Percentiles rank a stretch among this genome's conserved stretches.
Conservation (phyloP, 1,140 invertebrate genomes). For the Macrostomum lignano region DNA sequence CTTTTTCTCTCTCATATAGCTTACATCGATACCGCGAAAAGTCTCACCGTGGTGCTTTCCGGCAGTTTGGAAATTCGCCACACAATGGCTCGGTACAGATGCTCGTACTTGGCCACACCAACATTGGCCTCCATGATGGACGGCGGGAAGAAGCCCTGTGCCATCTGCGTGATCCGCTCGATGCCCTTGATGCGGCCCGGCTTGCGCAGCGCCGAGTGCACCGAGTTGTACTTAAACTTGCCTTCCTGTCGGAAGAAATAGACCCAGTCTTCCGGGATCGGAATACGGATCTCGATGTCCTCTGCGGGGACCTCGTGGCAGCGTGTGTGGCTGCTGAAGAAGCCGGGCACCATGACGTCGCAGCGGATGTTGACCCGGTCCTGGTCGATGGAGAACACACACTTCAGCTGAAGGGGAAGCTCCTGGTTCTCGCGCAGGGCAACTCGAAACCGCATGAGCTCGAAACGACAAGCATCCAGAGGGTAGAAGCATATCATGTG, state of each 20-base stretch:
- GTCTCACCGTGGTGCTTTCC: no score
- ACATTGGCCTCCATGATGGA: conserved; percentile 86
- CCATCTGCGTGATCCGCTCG: conserved; percentile 14
- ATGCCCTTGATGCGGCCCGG: conserved; percentile 34
- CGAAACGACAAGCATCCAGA: conserved; percentile 69
- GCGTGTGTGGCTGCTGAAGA: conserved; percentile 67
- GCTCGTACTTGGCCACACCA: conserved; percentile 93
- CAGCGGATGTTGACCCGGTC: conserved; percentile 55
- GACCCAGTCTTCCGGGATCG: conserved; percentile 90
- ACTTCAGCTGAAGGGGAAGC: conserved; percentile 65
- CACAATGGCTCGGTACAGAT: conserved; percentile 78
- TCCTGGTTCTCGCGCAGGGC: conserved; percentile 80
- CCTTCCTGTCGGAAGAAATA: conserved; percentile 93
- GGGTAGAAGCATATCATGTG: conserved; percentile 83
- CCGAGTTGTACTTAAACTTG: conserved; percentile 85
- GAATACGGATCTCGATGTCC: conserved; percentile 79
- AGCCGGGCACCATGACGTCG: conserved; percentile 78
- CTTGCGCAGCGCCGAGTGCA: conserved; percentile 69
- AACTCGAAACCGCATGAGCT: conserved; percentile 71
- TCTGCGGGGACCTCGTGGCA: conserved; percentile 49
- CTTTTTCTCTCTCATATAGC: no score
- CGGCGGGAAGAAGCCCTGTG: conserved; percentile 34
- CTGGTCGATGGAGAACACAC: conserved; percentile 16
- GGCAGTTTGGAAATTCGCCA: conserved; percentile 84
- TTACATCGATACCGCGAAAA: no score